phyloP scores from a whole-genome alignment of 1,140 invertebrate species.

The Phthorimaea operculella region DNA sequence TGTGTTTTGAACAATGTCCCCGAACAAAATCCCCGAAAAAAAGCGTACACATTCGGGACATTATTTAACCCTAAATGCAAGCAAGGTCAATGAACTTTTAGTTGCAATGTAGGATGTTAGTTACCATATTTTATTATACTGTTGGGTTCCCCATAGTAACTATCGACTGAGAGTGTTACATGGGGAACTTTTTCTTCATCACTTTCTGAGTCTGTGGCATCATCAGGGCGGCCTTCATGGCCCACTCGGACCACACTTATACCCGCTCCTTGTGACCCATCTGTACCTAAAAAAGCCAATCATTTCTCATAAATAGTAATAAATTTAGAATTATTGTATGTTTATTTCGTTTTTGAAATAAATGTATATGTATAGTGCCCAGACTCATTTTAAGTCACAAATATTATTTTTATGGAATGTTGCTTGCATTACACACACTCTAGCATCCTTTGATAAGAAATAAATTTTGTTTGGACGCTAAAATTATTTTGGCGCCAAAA shows the following conservation, averaged over 20 bases:
- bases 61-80: background rate
- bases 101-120: no score
- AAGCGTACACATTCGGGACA: no score
- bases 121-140: conserved; percentile 64
- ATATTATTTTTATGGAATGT: no score
- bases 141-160: conserved; percentile 60
- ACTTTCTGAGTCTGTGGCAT: conserved; percentile 60
- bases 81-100: background rate
- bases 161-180: conserved; percentile 59
- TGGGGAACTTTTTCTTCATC: conserved; percentile 62
- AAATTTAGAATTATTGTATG: background rate
- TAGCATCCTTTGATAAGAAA: no score
- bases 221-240: conserved; percentile 59
- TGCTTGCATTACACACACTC: no score
- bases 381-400: no score
- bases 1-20: no score
- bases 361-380: no score
- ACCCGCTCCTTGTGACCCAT: conserved; percentile 56
- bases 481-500: no score
- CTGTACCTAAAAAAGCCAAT: conserved; percentile 33
- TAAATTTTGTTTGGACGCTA: no score
- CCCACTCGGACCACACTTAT: conserved; percentile 62
- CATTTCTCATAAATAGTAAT: conserved; percentile 8
- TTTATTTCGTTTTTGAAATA: no score
- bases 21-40: no score